Evolutionary conservation across 2,888 invertebrate genomes (phyloP), one percentile per base, ranked within the genome.

Genomic region (Tridacna crocea): DNA sequence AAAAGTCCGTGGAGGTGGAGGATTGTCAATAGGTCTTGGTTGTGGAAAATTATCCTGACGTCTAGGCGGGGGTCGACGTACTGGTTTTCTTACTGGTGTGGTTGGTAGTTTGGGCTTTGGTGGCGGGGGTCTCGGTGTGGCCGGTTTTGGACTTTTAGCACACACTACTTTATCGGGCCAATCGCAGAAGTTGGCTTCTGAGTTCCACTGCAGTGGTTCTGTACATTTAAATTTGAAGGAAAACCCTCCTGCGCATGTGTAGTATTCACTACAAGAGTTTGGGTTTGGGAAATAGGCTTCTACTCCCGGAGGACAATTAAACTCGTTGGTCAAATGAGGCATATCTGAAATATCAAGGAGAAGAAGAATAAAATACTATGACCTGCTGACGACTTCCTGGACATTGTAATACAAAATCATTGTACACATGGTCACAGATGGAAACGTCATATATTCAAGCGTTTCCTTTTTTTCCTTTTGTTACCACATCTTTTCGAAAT

Each of bases 221-320:
- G 90, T 86, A 75, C 92, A 92, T 58, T 84, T 84, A 58, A 90
- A 89, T 65, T 90, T 87, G 75, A 87, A 90, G 4, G 90, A 87
- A 27, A 79, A 55, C 6, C 88, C 87, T 12, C 79, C 83, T 24
- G 88, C 88, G 75, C 92, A 92, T 72, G 88, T 89, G 72, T 85
- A 90, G 70, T 91, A 92, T 12, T 87, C 85, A 0, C 73, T 60
- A 79, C 91, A 90, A 17, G 87, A 84, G 8, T 51, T 65, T 0
- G 90, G 89, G 68, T 88, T 89, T 24, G 89, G 51, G 72, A 87
- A 88, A 65, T 88, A 90, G 13, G 88, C 88, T 75, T 91, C 89
- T 3, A 77, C 68, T 51, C 83, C 82, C 22, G 82, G 77, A 19
- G 77, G 80, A 75, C 91, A 91, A 24, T 75, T 77, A 75, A 89